These are phyloP conservation scores for Xiphophorus hellerii DNA, from an alignment of 2,113 vertebrate genomes.

Conservation along the genomic window DNA sequence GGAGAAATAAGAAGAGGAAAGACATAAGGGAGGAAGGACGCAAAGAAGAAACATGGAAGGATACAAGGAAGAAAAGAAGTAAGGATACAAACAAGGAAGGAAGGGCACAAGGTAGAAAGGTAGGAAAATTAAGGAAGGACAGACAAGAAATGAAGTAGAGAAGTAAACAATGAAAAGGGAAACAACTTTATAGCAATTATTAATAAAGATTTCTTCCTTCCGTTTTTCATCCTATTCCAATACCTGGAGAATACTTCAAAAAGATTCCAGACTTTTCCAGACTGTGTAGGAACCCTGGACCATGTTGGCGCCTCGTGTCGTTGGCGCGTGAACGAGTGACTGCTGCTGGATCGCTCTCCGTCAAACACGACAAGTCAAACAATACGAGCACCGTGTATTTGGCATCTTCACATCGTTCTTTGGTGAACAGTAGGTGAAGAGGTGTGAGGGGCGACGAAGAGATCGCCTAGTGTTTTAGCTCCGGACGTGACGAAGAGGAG, in stretches of 20 bases:
- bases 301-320: background rate
- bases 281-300: background rate
- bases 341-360: conserved; percentile 10
- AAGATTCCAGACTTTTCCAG: background rate
- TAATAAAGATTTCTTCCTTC: background rate
- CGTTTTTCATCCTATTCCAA: background rate
- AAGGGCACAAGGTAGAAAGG: background rate
- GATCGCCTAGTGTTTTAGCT: conserved; percentile 39
- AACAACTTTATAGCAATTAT: background rate
- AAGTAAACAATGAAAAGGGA: too few species aligned
- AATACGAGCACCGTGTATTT: conserved; percentile 70
- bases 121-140: background rate
- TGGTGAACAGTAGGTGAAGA: conserved; percentile 55
- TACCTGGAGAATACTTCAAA: background rate
- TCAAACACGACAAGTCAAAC: conserved; percentile 11
- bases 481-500: conserved; percentile 14
- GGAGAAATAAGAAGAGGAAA: too few species aligned
- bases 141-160: background rate
- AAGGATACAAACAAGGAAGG: too few species aligned
- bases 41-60: too few species aligned
- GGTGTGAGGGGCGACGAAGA: conserved; percentile 16
- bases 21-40: too few species aligned
- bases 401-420: conserved; percentile 69
- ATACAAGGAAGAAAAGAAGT: too few species aligned
- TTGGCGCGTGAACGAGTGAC: background rate